These are phyloP conservation scores for Aegithalos caudatus DNA, from an alignment of 2,113 vertebrate genomes.

Conservation along the genomic window DNA sequence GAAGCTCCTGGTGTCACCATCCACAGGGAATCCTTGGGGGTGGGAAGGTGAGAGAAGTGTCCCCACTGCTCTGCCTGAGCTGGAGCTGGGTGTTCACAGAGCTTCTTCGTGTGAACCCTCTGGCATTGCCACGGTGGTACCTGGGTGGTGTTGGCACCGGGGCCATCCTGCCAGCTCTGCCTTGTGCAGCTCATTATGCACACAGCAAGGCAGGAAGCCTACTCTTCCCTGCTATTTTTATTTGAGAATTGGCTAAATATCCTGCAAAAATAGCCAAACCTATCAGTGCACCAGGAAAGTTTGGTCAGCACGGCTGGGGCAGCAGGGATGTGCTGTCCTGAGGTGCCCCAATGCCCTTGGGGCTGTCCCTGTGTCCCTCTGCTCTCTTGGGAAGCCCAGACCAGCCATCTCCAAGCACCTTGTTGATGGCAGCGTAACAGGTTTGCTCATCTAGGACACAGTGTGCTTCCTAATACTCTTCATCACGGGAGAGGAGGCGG, in stretches of 20 bases:
- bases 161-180: not conserved
- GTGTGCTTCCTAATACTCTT: not conserved
- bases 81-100: not conserved
- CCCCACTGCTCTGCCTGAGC: not conserved
- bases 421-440: not conserved
- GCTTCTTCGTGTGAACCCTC: fast-evolving
- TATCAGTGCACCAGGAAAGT: fast-evolving
- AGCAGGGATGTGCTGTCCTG: fast-evolving
- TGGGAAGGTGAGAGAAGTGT: not conserved
- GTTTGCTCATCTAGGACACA: not conserved
- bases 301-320: fast-evolving
- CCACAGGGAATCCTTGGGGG: fast-evolving
- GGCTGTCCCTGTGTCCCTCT: not conserved
- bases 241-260: not conserved
- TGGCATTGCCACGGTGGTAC: fast-evolving
- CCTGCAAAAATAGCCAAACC: not conserved
- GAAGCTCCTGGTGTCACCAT: not conserved
- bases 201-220: not conserved
- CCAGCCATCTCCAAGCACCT: fast-evolving
- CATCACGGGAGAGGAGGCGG: not conserved
- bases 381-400: not conserved
- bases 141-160: fast-evolving
- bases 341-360: fast-evolving
- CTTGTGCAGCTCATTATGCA: not conserved
- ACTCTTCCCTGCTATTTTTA: not conserved